A percentile compares a stretch with the other conserved stretches of the same genome.
phyloP scores from a whole-genome alignment of 2,888 invertebrate species.

The Hydraecia micacea region DNA sequence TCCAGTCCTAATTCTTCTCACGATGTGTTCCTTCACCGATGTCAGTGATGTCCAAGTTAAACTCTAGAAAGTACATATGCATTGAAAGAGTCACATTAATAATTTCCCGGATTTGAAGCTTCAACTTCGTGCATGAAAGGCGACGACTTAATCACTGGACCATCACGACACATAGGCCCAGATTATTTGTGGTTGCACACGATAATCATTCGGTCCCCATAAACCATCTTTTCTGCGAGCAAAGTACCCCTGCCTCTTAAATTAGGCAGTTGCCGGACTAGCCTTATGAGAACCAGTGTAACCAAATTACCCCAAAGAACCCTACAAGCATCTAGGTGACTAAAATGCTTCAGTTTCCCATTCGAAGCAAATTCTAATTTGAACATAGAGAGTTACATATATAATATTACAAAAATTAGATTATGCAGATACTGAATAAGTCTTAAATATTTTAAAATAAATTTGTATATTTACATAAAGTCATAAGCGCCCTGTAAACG shows the following conservation, averaged over 20 bases:
- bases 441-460: too few species aligned
- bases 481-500: too few species aligned
- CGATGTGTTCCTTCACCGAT: background rate
- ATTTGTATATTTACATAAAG: too few species aligned
- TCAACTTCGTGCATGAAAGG: too few species aligned
- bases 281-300: background rate
- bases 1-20: background rate
- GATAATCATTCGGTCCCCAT: background rate
- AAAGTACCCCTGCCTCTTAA: background rate
- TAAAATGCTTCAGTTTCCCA: too few species aligned
- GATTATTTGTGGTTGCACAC: too few species aligned
- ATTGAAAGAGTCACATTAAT: background rate
- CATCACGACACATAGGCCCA: background rate
- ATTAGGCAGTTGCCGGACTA: background rate
- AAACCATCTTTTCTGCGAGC: background rate
- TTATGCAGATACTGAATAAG: too few species aligned
- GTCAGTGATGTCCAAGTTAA: background rate
- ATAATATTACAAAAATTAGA: too few species aligned
- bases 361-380: too few species aligned
- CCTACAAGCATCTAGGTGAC: background rate
- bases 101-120: background rate
- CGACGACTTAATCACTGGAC: background rate
- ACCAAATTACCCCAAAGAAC: background rate
- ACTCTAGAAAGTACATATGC: background rate
- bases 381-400: too few species aligned